Evolutionary conservation across 2,797 vertebrate species (phyloP).

Genomic region (Halcyon smyrnensis): DNA sequence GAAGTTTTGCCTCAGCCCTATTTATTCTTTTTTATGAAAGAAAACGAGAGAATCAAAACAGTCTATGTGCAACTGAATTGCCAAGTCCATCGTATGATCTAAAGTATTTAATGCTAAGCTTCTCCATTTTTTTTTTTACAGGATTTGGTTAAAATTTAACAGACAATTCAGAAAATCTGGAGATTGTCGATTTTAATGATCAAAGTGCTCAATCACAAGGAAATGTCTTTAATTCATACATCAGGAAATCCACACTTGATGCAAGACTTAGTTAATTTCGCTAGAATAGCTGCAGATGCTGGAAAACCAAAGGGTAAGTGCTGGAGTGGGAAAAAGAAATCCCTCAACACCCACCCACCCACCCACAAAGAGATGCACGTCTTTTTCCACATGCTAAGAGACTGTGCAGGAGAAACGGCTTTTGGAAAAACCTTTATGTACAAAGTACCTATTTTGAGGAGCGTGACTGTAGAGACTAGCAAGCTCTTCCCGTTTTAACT

Average conservation of each 20-base stretch:
- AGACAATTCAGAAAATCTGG: conserved; percentile 58
- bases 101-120: conserved; percentile 48
- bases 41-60: not conserved
- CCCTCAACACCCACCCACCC: not conserved
- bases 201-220: conserved; percentile 49
- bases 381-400: not conserved
- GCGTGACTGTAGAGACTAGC: not conserved
- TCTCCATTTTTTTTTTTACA: not conserved
- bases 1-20: not conserved
- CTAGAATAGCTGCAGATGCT: conserved; percentile 46
- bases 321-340: conserved; percentile 13
- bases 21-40: not conserved
- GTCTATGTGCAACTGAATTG: not conserved
- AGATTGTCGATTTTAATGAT: conserved; percentile 27
- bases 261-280: conserved; percentile 20
- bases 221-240: conserved; percentile 47
- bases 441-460: not conserved
- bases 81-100: conserved; percentile 14
- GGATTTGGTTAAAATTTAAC: conserved; percentile 42
- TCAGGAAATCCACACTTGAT: conserved; percentile 53
- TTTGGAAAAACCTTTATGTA: not conserved
- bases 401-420: not conserved
- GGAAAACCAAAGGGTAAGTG: conserved; percentile 18
- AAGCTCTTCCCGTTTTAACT: not conserved
- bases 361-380: not conserved